Base-by-base conservation (phyloP, 2,797 vertebrate genomes). In the Pygocentrus nattereri region DNA sequence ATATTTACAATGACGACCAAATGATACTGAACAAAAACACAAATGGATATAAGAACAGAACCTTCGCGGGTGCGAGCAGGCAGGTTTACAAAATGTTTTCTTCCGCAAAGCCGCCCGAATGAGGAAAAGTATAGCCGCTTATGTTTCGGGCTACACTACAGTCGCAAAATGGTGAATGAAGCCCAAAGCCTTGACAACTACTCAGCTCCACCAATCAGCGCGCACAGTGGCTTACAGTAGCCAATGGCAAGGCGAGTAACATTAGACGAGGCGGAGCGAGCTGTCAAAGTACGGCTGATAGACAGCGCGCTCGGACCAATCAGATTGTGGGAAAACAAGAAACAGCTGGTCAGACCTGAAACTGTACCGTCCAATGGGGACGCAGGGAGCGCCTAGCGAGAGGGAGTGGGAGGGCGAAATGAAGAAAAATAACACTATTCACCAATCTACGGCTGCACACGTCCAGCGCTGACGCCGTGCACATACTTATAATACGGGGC, bases 141-240 rank as follows among this genome's bases (percentile, higher is more conserved):
- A 88, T 93, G 94, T 95, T 95, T 71, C 74, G 75, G 82, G 86
- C 96, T 97, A 96, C 96, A 92, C 97, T 96, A 97, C 92, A 94
- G 95, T 96, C 96, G 96, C 96, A 97, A 97, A 97, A 97, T 97
- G 97, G 97, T 97, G 97, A 97, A 97, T 97, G 97, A 96, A 97
- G 95, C 95, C 93, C 93, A 90, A 92, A 97, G 95, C 95, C 95
- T 94, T 95, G 96, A 96, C 96, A 96, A 97, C 96, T 96, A 95
- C 93, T 86, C 81, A 68, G 86, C 0, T 61, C 81, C 88, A 82
- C 97, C 96, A 97, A 97, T 97, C 87, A 85, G 80, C 85, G 91
- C 78, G 50, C 90, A 90, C 88, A 86, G 90, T 92, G 86, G 80
- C 72, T 87, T 96, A 95, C 95, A 95, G 93, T 96, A 95, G 79